phyloP scores from a whole-genome alignment of 2,113 vertebrate genomes.

The Phoxinus phoxinus region DNA sequence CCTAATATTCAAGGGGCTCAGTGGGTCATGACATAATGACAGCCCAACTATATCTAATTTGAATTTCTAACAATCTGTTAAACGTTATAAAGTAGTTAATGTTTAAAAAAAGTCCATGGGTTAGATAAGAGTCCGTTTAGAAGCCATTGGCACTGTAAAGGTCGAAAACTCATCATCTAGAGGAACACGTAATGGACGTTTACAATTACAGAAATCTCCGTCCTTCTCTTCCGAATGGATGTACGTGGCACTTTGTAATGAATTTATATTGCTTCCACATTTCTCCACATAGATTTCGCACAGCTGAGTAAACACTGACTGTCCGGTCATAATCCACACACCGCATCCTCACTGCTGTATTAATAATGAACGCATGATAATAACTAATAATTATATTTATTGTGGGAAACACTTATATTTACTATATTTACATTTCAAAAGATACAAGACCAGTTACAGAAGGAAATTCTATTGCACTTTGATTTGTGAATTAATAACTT shows the following conservation, averaged over 20 bases:
- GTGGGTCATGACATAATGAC: not conserved
- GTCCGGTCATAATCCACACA: slow-evolving; percentile 25
- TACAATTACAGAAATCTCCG: not conserved
- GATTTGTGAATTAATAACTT: slow-evolving; percentile 11
- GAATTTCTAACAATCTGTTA: not conserved
- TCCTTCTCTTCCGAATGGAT: not conserved
- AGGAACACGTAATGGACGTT: not conserved
- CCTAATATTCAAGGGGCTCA: not conserved
- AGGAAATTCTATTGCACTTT: not conserved
- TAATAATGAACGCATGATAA: not conserved
- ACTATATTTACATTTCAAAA: not conserved
- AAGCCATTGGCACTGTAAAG: not conserved
- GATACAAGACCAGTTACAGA: not conserved
- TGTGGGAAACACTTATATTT: slow-evolving; percentile 1
- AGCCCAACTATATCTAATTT: not conserved
- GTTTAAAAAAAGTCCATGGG: not conserved
- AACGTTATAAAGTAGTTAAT: not conserved
- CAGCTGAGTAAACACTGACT: slow-evolving; percentile 56
- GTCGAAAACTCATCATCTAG: not conserved
- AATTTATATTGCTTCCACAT: slow-evolving; percentile 5
- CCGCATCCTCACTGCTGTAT: not conserved
- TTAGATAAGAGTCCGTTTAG: not conserved
- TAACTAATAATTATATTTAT: not conserved
- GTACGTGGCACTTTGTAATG: not conserved
- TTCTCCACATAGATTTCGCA: slow-evolving; percentile 12